A percentile compares a stretch with the other conserved stretches of the same genome.
Conservation (phyloP, 2,113 vertebrate species). For the human region GRCh38 chr7:98112501-98113000, state of each 20-base stretch:
- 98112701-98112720: not conserved
- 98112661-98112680: not conserved
- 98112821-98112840: not conserved
- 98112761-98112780: not conserved
- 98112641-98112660: not conserved
- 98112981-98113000: too few relatives aligned
- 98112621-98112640: rapidly evolving
- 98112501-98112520: not conserved
- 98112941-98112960: too few relatives aligned
- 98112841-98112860: not conserved
- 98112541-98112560: not conserved
- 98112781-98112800: not conserved
- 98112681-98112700: too few relatives aligned
- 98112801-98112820: not conserved
- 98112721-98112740: not conserved
- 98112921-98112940: too few relatives aligned
- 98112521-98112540: not conserved
- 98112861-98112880: not conserved
- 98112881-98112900: too few relatives aligned
- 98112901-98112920: too few relatives aligned
- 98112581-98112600: rapidly evolving
- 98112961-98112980: too few relatives aligned
- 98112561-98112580: not conserved
- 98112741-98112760: not conserved
- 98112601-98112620: too few relatives aligned